Evolutionary conservation across 2,113 vertebrate genomes (phyloP).

Genomic region (Cathartes aura): DNA sequence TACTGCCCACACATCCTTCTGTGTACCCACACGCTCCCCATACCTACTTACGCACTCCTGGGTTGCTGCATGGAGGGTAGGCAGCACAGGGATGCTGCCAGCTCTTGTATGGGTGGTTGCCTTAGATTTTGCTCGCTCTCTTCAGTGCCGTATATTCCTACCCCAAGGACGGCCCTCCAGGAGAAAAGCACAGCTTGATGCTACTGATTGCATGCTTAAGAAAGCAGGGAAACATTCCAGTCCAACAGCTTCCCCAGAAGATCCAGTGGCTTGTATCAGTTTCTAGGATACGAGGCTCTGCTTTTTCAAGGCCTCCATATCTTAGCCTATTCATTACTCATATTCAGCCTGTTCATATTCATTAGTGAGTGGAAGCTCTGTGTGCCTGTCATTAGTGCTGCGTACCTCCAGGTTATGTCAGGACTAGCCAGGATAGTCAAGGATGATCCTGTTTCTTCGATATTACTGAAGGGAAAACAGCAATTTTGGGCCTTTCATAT

Average conservation of each 20-base stretch:
- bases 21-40: fast-evolving
- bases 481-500: not conserved
- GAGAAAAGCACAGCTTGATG: not conserved
- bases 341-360: not conserved
- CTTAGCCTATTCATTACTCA: not conserved
- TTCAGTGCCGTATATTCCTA: not conserved
- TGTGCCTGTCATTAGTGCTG: not conserved
- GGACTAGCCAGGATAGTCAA: not conserved
- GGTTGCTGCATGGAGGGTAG: not conserved
- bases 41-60: not conserved
- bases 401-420: not conserved
- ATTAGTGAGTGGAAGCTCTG: not conserved
- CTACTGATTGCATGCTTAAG: not conserved
- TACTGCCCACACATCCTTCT: not conserved
- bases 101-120: not conserved
- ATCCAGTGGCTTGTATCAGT: not conserved
- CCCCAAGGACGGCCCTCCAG: not conserved
- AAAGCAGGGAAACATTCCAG: not conserved
- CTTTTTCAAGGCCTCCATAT: not conserved
- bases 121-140: not conserved
- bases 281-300: not conserved
- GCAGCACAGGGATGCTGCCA: not conserved
- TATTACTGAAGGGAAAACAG: not conserved
- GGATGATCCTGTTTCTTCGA: not conserved
- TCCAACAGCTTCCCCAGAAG: not conserved